Percentiles rank a stretch among this genome's conserved stretches.
Conservation (phyloP, 2,888 invertebrate species). For the Nephrotoma appendiculata region DNA sequence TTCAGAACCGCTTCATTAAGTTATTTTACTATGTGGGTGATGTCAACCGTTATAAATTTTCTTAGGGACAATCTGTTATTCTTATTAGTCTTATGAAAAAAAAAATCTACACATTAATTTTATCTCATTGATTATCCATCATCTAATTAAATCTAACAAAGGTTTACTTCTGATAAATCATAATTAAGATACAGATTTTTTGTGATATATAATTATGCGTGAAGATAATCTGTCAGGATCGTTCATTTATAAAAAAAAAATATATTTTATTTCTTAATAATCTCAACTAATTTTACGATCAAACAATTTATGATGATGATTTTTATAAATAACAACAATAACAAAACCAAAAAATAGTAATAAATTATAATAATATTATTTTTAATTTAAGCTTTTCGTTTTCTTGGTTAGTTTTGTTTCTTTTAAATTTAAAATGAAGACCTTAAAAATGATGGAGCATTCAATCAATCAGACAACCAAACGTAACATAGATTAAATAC, state of each 20-base stretch:
- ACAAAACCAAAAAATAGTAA: not conserved
- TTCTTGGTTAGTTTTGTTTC: not conserved
- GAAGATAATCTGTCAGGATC: conserved; percentile 3
- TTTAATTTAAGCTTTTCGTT: not conserved
- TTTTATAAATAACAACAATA: not conserved
- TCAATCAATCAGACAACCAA: not conserved
- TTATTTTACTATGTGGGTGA: no score
- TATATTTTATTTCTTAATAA: not conserved
- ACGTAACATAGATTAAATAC: not conserved
- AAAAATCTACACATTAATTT: not conserved
- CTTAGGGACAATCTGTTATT: not conserved
- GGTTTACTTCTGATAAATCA: not conserved
- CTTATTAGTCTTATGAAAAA: not conserved
- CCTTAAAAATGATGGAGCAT: not conserved
- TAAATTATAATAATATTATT: not conserved
- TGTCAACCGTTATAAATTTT: no score
- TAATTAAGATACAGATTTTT: not conserved
- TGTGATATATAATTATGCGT: conserved; percentile 1
- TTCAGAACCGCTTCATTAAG: no score
- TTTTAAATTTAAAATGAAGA: not conserved
- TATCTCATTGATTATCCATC: not conserved
- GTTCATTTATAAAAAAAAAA: not conserved
- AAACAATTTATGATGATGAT: conserved; percentile 2
- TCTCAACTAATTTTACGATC: not conserved
- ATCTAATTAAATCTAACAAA: not conserved